Conservation (phyloP, 2,797 vertebrate genomes). For the Sphenodon punctatus region DNA sequence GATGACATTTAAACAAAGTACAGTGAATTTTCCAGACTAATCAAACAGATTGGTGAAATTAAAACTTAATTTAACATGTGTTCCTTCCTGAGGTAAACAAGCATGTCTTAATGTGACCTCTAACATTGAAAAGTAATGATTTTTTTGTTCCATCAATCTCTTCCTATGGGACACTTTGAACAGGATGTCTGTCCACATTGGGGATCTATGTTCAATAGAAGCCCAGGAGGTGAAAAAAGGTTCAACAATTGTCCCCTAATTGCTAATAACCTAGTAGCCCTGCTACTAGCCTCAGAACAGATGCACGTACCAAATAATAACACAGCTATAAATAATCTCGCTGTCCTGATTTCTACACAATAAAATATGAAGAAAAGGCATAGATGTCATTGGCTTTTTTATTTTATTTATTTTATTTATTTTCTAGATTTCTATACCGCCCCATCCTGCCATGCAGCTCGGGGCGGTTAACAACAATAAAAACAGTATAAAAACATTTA, state of each 20-base stretch:
- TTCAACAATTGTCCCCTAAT: not conserved
- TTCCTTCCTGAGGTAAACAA: not conserved
- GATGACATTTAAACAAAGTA: not conserved
- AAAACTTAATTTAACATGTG: no score
- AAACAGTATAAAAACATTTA: no score
- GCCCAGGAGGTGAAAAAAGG: not conserved
- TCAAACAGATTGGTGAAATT: not conserved
- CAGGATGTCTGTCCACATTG: not conserved
- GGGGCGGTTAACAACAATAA: no score
- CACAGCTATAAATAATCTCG: not conserved
- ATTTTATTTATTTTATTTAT: no score
- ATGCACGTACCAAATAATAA: not conserved
- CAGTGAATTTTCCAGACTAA: not conserved
- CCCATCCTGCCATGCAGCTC: no score
- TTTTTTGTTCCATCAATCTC: accelerated
- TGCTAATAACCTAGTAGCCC: not conserved
- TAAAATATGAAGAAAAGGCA: not conserved
- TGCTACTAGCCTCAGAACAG: not conserved
- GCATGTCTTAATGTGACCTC: no score
- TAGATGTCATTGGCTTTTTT: not conserved
- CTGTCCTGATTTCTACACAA: not conserved
- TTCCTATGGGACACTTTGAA: not conserved
- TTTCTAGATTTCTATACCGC: no score
- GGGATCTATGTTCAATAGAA: not conserved
- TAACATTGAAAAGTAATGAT: not conserved